Conservation (phyloP, 2,113 vertebrate genomes). For the Alligator sinensis region DNA sequence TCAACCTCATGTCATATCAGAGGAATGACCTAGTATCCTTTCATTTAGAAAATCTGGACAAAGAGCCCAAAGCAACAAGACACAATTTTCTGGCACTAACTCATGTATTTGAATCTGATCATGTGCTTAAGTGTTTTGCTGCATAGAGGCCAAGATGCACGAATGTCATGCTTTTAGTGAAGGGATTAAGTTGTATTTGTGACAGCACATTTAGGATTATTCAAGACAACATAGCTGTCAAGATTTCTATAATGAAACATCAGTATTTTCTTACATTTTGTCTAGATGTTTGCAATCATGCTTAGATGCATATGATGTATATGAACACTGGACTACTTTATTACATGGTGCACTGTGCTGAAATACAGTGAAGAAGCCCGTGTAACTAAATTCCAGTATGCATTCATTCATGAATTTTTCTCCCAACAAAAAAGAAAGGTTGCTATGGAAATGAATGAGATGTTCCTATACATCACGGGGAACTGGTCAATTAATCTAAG, state of each 20-base stretch:
- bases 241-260: background rate
- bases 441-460: background rate
- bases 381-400: background rate
- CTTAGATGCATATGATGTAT: background rate
- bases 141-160: background rate
- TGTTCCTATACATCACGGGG: fast-evolving
- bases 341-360: background rate
- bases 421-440: background rate
- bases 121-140: background rate
- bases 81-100: background rate
- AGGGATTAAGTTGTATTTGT: background rate
- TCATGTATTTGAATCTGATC: background rate
- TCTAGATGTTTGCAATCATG: background rate
- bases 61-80: background rate
- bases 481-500: background rate
- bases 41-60: fast-evolving
- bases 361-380: background rate
- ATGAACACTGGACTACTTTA: background rate
- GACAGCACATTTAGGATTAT: background rate
- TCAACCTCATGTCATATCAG: background rate
- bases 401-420: background rate
- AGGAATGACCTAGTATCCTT: background rate
- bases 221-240: background rate
- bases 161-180: background rate
- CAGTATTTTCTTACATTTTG: background rate